Evolutionary conservation across 2,113 vertebrate species (phyloP), one percentile per base, ranked within the genome.

Genomic region (Dipodomys spectabilis): DNA sequence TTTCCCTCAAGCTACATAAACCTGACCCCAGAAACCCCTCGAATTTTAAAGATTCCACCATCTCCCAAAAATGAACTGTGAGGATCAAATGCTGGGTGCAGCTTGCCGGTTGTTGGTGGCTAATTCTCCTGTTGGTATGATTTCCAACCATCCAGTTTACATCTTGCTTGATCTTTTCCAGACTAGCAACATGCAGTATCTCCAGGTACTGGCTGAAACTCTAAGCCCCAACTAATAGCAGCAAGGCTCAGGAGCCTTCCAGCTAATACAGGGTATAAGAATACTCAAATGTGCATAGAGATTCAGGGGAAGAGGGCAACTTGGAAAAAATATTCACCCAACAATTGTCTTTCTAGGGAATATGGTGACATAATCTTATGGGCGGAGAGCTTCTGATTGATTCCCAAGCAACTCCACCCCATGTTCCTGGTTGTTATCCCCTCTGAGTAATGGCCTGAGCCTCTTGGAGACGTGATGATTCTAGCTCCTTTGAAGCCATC

Each of bases 361-460:
- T 68, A 30, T 15, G 49, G 18, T 35, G 60, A 30, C 28, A 53
- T 53, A 81, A 78, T 6, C 44, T 81, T 39, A 39, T 2, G 19
- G 45, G 45, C 30, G 5, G 65, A 39, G 77, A 95, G 39, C 53
- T 57, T 80, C 28, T n/a, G 27, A 53, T 13, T 39, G 27, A 81
- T 85, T 77, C 74, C 62, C 86, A 77, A 45, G 49, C n/a, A 39
- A 65, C 91, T 82, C 86, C 87, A 83, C 91, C 94, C 71, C 18
- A 32, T 10, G 86, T 80, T 62, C 35, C 35, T 82, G 27, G 49
- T 44, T 80, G 45, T 69, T 71, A 44, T 87, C 49, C 32, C 69
- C 15, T 81, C 94, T 96, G 95, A 97, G 94, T 97, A 97, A 97
- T 97, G 89, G 74, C 44, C 12, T 57, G 49, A 88, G 60, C 18